Base-by-base conservation (phyloP, 1,140 invertebrate species). In the Drosophila repletoides region DNA sequence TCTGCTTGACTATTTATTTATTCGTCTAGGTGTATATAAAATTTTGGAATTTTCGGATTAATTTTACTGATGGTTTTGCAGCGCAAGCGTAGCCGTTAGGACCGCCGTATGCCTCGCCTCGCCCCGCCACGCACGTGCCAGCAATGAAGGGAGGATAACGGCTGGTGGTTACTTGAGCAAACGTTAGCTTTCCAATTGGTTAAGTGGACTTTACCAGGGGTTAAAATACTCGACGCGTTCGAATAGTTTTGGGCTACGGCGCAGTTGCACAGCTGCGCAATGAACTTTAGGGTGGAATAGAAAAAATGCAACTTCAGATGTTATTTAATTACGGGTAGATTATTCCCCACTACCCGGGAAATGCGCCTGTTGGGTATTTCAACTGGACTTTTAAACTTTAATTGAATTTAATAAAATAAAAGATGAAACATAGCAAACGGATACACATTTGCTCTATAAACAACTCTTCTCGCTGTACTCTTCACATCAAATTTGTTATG, bases 151-250 rank as follows among this genome's bases (percentile, higher is more conserved):
- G 58, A 46, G 67, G 76, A 52, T n/a, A n/a, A n/a, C n/a, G n/a
- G n/a, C n/a, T n/a, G n/a, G n/a, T n/a, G n/a, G n/a, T n/a, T n/a
- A n/a, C n/a, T 70, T 28, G 5, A 21, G 10, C 24, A 26, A 10
- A 34, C 70, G 59, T 67, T 77, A 84, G 73, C 79, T 77, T 83
- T 77, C 55, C 28, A 77, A 77, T 84, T 77, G 77, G 69, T 46
- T 64, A 77, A 84, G 77, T 71, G 59, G 59, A 69, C 69, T 67
- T 66, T 51, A 22, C 17, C 31, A 21, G 40, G 52, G 55, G 71
- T 48, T 60, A 28, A 28, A 58, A n/a, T n/a, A n/a, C n/a, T n/a
- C 5, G 36, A 10, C 9, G 19, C 15, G 22, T n/a, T 24, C 41
- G 21, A 38, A 9, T 9, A 41, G 6, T 26, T 49, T 33, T 31